Evolutionary conservation across 2,113 vertebrate species (phyloP), one percentile per base, ranked within the genome.

Genomic region (Hepsetus odoe): DNA sequence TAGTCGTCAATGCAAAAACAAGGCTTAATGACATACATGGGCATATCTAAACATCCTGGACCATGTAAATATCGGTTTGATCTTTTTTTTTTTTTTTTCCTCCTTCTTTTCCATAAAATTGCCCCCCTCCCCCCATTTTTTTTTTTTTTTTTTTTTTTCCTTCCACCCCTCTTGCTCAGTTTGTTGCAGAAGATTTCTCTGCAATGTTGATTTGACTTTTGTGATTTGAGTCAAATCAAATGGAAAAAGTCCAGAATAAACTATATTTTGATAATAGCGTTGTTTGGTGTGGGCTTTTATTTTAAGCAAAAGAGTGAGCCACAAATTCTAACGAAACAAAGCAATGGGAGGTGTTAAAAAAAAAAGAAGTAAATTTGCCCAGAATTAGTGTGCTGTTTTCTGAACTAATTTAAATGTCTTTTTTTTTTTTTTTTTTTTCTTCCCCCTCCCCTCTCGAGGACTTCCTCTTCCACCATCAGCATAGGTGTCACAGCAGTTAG

Each of bases 221-320:
- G 95, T 95, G 95, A 95, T 95, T 96, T 95, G 94, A 95, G 94
- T 97, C 95, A 94, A 94, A 97, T 96, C 94, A 95, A 94, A 88
- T 94, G 93, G 24, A 28, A 35, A 91, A 96, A 95, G 95, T 98
- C 95, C 97, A 97, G 96, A 99, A 98, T 98, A 99, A 99, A 98
- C 96, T 98, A 95, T 99, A 99, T 99, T 99, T 99, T 99, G 97
- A 98, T 98, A 98, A 96, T 94, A 96, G 76, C 13, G 38, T 89
- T 7, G 77, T 28, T 42, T 51, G 46, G 24, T 2, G 42, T 8
- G 22, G 24, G 33, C 42, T 70, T 22, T 9, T 38, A 9, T n/a
- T n/a, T n/a, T n/a, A 38, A 9, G 35, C 35, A 38, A 38, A 38
- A 38, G 35, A 38, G 4, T 38, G 35, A 9, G 35, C 4, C 35